phyloP scores from a whole-genome alignment of 2,888 invertebrate genomes.

The Troglohyphantes excavatus region DNA sequence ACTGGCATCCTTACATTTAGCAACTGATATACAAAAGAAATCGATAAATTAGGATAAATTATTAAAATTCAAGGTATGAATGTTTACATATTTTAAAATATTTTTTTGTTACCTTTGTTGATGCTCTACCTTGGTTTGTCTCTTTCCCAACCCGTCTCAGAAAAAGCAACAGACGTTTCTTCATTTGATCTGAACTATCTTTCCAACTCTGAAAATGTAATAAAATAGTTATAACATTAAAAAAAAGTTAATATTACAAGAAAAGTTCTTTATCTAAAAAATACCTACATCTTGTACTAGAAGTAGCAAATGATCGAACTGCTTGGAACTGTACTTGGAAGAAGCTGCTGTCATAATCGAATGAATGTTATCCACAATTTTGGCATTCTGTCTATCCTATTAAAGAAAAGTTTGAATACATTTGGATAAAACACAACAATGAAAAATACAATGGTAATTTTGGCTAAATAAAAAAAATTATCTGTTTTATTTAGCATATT shows the following conservation, averaged over 20 bases:
- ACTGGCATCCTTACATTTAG: too few species aligned
- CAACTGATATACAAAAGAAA: too few species aligned
- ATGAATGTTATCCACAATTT: constrained; percentile 84
- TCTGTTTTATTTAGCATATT: too few species aligned
- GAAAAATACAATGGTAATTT: too few species aligned
- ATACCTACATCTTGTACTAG: constrained; percentile 83
- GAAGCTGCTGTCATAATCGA: constrained; percentile 84
- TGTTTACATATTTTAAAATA: neutral
- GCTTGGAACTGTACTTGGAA: constrained; percentile 83
- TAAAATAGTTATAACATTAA: neutral
- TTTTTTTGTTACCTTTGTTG: constrained; percentile 81
- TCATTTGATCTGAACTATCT: constrained; percentile 83
- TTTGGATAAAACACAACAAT: too few species aligned
- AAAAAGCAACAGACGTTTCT: constrained; percentile 83
- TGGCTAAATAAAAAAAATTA: too few species aligned
- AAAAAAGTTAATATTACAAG: neutral
- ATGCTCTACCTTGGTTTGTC: constrained; percentile 83
- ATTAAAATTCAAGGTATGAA: too few species aligned
- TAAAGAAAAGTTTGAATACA: too few species aligned
- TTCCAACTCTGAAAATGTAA: constrained; percentile 82
- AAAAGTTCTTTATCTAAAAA: too few species aligned
- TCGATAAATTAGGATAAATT: too few species aligned
- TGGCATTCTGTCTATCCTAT: constrained; percentile 83
- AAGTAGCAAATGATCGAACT: constrained; percentile 83
- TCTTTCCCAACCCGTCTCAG: constrained; percentile 84